Evolutionary conservation across 2,113 vertebrate species (phyloP).

Genomic region (Mormyrus lacerda): DNA sequence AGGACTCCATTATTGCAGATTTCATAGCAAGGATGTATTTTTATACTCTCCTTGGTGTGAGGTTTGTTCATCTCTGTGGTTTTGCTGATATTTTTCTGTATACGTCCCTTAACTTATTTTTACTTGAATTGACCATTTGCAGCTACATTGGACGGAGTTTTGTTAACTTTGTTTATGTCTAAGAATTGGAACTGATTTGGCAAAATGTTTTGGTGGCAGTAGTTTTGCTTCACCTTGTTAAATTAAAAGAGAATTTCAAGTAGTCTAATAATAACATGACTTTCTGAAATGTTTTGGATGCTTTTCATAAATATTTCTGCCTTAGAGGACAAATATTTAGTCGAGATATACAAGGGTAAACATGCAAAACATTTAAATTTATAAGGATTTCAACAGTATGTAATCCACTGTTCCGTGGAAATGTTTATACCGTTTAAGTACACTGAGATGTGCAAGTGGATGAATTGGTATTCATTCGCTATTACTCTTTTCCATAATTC

Average conservation of each 20-base stretch:
- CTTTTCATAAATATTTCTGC: slow-evolving; percentile 9
- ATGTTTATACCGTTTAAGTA: neutral
- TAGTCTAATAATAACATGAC: slow-evolving; percentile 6
- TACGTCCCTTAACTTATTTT: neutral
- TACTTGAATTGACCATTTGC: neutral
- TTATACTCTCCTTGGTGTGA: neutral
- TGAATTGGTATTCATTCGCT: neutral
- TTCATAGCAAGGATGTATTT: neutral
- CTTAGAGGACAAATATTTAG: slow-evolving; percentile 27
- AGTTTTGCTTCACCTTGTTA: neutral
- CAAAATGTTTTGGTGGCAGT: neutral
- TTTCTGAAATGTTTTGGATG: slow-evolving; percentile 1
- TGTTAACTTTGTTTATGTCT: neutral
- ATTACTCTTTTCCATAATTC: neutral
- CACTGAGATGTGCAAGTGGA: neutral
- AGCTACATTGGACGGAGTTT: neutral
- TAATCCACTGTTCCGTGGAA: neutral
- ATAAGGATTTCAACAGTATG: neutral
- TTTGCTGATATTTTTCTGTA: neutral
- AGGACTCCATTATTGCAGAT: neutral
- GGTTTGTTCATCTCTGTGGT: neutral
- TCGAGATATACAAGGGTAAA: neutral
- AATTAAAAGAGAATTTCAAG: neutral
- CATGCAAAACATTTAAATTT: slow-evolving; percentile 11
- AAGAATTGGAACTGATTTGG: neutral